Evolutionary conservation across 2,797 vertebrate species (phyloP).

Genomic region (Synaphobranchus kaupii): DNA sequence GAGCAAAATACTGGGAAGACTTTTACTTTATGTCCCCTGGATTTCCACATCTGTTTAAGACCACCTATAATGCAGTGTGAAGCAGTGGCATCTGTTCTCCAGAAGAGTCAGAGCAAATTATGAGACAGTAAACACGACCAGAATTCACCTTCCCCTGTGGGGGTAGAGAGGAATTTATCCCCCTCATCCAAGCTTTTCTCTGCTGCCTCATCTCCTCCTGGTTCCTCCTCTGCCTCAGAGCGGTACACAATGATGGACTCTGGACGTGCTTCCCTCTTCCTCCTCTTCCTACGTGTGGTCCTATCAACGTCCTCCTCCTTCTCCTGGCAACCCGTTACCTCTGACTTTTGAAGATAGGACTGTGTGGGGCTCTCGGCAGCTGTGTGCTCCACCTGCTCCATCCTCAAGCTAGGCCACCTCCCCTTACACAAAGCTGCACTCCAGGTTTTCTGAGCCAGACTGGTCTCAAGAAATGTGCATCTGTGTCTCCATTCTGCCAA

Average conservation of each 20-base stretch:
- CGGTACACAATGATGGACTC: conserved; percentile 96
- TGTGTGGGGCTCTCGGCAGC: conserved; percentile 76
- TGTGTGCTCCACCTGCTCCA: conserved; percentile 73
- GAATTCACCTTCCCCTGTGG: conserved; percentile 79
- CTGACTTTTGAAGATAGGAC: conserved; percentile 73
- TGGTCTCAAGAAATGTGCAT: conserved; percentile 18
- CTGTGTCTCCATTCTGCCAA: conserved; percentile 30
- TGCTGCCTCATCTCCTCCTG: conserved; percentile 74
- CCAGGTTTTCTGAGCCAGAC: neutral
- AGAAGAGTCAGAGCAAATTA: conserved; percentile 8
- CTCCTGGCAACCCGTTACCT: conserved; percentile 64
- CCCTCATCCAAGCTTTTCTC: conserved; percentile 85
- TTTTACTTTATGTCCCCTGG: too few relatives aligned
- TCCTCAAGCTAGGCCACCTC: conserved; percentile 40
- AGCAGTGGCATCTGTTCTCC: neutral
- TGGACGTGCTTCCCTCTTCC: conserved; percentile 87
- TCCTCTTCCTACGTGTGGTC: conserved; percentile 86
- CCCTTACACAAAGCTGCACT: conserved; percentile 7
- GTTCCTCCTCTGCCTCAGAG: conserved; percentile 85
- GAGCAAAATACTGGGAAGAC: too few relatives aligned
- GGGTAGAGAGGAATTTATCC: conserved; percentile 86
- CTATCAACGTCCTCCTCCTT: conserved; percentile 76
- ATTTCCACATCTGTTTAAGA: too few relatives aligned
- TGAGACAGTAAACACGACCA: neutral
- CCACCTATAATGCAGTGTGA: neutral